A percentile compares a stretch with the other conserved stretches of the same genome.
Conservation (phyloP, 2,113 vertebrate species). For the Meles meles region DNA sequence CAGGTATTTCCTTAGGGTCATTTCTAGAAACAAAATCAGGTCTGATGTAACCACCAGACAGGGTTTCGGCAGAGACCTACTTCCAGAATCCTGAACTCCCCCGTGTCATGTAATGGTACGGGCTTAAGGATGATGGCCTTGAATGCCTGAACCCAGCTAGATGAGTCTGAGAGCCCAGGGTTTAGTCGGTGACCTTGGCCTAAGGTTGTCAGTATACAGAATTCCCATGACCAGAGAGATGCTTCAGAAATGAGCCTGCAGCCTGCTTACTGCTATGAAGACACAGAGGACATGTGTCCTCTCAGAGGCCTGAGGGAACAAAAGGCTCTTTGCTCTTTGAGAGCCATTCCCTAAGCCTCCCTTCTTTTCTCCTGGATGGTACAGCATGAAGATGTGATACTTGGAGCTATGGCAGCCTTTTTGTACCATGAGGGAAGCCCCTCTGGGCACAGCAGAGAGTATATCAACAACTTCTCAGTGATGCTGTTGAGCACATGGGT, state of each 20-base stretch:
- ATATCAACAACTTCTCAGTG: neutral
- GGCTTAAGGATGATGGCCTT: neutral
- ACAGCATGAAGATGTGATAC: neutral
- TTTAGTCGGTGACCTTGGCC: neutral
- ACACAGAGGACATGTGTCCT: neutral
- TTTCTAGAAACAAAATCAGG: neutral
- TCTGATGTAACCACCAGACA: neutral
- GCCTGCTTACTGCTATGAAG: neutral
- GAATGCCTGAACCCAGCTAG: neutral
- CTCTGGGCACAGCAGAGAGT: neutral
- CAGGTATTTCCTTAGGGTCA: neutral
- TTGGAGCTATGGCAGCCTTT: neutral
- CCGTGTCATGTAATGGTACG: fast-evolving
- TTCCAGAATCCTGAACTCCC: neutral
- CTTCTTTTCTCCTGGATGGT: neutral
- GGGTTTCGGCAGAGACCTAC: neutral
- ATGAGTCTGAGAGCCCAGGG: neutral
- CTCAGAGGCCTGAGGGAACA: neutral
- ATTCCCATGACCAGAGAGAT: neutral
- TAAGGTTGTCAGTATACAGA: neutral
- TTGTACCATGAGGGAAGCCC: neutral
- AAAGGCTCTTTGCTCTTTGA: neutral
- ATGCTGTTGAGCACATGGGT: fast-evolving
- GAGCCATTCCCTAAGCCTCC: neutral
- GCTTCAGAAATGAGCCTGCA: neutral